Conservation (phyloP, 1,140 invertebrate species). For the Planococcus citri region DNA sequence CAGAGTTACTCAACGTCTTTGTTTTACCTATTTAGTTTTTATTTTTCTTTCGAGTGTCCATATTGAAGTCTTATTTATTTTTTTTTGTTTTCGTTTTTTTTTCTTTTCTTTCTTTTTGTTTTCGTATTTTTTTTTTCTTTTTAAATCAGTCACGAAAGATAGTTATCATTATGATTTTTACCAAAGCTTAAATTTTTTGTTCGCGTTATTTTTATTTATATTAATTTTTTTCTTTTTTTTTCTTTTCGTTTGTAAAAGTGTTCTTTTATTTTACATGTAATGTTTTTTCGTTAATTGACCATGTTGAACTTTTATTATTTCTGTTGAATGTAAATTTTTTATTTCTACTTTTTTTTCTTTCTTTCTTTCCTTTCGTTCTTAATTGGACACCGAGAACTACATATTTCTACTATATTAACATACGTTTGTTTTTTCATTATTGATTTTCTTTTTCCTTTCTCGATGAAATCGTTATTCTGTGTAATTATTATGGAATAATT, state of each 20-base stretch:
- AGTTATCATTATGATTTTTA: conserved; percentile 19
- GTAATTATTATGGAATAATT: conserved; percentile 1
- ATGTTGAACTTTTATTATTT: conserved; percentile 6
- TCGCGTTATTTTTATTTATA: conserved; percentile 4
- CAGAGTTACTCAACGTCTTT: neutral
- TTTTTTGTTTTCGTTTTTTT: conserved; percentile 14
- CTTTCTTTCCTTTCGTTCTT: neutral
- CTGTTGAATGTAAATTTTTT: conserved; percentile 18
- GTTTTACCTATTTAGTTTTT: neutral
- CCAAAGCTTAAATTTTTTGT: conserved; percentile 16
- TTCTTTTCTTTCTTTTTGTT: conserved; percentile 1
- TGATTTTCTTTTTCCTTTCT: too few relatives aligned
- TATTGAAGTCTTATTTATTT: neutral
- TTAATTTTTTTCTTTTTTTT: neutral
- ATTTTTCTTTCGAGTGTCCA: neutral
- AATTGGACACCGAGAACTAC: conserved; percentile 2
- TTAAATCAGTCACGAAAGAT: conserved; percentile 4
- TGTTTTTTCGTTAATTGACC: conserved; percentile 14
- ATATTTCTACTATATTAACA: too few relatives aligned
- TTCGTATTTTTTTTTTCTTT: neutral
- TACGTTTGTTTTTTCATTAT: too few relatives aligned
- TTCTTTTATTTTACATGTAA: conserved; percentile 13
- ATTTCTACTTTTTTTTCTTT: neutral
- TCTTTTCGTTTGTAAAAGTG: conserved; percentile 13
- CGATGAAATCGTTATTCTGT: neutral